Percentiles rank a stretch among this genome's conserved stretches.
Conservation (phyloP, 2,797 vertebrate genomes). For the Micromesistius poutassou region DNA sequence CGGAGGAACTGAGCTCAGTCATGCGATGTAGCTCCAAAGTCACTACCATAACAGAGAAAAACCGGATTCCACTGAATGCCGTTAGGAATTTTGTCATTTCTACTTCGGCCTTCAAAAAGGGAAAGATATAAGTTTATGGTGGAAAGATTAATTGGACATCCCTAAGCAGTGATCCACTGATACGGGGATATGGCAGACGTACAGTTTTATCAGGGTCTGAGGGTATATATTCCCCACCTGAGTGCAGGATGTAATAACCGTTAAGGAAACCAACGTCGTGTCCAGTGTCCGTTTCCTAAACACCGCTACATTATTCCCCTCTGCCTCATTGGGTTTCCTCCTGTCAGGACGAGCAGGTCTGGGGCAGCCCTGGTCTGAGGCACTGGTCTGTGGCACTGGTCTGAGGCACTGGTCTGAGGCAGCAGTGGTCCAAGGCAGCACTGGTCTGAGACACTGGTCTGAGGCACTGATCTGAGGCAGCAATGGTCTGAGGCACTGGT, state of each 20-base stretch:
- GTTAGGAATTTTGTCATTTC: not conserved
- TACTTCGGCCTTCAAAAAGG: not conserved
- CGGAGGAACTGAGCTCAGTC: not conserved
- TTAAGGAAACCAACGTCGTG: conserved; percentile 2
- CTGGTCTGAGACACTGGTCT: too few species aligned
- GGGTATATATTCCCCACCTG: not conserved
- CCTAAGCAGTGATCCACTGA: not conserved
- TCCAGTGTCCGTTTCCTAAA: not conserved
- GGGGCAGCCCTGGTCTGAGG: too few species aligned
- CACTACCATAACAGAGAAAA: not conserved
- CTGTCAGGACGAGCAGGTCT: not conserved
- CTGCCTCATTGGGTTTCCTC: not conserved
- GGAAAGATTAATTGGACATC: not conserved
- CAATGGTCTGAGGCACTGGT: too few species aligned
- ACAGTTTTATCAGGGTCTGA: not conserved
- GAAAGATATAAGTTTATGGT: not conserved
- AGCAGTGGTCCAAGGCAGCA: not conserved
- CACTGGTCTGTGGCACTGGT: too few species aligned
- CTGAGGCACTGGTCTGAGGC: not conserved
- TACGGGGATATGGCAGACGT: not conserved
- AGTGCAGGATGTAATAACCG: not conserved
- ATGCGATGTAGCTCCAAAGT: not conserved
- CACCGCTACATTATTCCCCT: too few species aligned
- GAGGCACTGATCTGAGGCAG: too few species aligned
- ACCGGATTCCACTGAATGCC: not conserved